These are phyloP conservation scores for Penaeus monodon DNA, from an alignment of 2,888 invertebrate species.

Conservation along the genomic window DNA sequence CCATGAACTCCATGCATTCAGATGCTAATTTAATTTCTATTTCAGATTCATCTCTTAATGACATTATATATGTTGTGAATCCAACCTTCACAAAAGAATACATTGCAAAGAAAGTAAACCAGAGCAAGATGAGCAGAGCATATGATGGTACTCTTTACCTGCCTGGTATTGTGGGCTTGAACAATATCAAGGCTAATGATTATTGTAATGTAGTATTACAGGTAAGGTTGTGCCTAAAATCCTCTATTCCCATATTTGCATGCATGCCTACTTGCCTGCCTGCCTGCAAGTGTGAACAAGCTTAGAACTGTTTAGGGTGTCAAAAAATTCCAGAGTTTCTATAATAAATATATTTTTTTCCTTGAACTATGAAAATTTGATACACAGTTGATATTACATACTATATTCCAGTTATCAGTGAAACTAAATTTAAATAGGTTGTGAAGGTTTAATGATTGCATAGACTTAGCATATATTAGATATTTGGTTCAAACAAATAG, in stretches of 20 bases:
- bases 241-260: background rate
- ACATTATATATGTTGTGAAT: constrained; percentile 97
- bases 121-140: constrained; percentile 89
- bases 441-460: no score
- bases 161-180: constrained; percentile 97
- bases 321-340: no score
- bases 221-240: constrained; percentile 72
- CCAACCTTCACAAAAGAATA: constrained; percentile 91
- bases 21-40: constrained; percentile 61
- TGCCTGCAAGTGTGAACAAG: background rate
- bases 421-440: no score
- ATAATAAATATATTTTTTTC: no score
- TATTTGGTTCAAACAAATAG: no score
- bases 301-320: no score
- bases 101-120: constrained; percentile 84
- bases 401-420: no score
- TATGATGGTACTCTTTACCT: constrained; percentile 96
- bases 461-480: no score
- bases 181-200: constrained; percentile 99
- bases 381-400: no score
- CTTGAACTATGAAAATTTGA: no score
- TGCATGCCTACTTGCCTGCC: background rate
- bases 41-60: constrained; percentile 93
- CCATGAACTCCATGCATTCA: background rate
- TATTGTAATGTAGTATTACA: constrained; percentile 99